Percentiles rank a stretch among this genome's conserved stretches.
phyloP scores from a whole-genome alignment of 2,797 vertebrate species.

The Uromys caudimaculatus region DNA sequence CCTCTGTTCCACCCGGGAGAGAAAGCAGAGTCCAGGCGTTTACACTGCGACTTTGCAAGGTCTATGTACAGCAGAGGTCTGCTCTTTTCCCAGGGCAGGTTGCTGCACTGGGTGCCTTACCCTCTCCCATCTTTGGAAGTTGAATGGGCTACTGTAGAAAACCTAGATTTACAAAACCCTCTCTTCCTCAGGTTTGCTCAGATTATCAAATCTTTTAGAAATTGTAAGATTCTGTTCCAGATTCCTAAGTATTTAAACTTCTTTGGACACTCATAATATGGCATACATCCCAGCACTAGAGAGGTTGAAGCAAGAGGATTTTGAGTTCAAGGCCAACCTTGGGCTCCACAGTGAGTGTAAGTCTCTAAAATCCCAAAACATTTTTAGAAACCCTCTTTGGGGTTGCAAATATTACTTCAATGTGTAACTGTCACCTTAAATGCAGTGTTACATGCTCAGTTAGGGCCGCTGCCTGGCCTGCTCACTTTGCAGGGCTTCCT shows the following conservation, averaged over 20 bases:
- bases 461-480: background rate
- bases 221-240: background rate
- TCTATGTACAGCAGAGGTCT: background rate
- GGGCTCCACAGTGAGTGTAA: background rate
- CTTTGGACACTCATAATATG: background rate
- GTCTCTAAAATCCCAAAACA: background rate
- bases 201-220: background rate
- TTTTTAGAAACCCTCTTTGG: conserved; percentile 2
- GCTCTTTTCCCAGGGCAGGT: background rate
- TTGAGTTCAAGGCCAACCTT: background rate
- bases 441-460: background rate
- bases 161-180: background rate
- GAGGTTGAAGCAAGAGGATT: background rate
- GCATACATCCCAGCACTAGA: background rate
- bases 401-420: background rate
- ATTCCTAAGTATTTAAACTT: background rate
- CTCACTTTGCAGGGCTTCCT: background rate
- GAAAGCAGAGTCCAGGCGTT: background rate
- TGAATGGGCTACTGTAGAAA: background rate
- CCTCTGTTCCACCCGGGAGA: background rate
- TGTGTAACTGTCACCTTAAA: background rate
- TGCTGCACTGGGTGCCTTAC: background rate
- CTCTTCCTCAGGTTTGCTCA: background rate
- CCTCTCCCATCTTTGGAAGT: background rate
- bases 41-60: background rate